Evolutionary conservation across 2,113 vertebrate species (phyloP).

Genomic region (Lophochroa leadbeateri): DNA sequence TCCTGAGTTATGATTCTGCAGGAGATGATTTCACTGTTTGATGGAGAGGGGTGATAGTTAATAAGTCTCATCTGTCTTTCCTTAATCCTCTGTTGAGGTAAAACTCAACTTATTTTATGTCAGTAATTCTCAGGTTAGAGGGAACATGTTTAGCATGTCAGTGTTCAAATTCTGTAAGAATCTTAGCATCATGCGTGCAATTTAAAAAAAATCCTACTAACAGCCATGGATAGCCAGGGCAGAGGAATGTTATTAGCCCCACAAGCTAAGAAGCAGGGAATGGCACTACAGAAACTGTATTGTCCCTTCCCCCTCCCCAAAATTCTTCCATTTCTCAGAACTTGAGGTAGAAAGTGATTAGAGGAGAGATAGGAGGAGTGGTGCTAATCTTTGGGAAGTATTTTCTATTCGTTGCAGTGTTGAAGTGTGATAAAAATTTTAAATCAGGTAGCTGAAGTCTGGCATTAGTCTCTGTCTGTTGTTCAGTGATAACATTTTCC

Average conservation of each 20-base stretch:
- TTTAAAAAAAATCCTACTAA: neutral
- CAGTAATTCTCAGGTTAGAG: neutral
- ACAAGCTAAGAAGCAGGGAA: neutral
- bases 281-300: neutral
- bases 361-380: neutral
- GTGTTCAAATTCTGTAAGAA: neutral
- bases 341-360: neutral
- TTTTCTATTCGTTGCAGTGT: neutral
- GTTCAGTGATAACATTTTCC: conserved; percentile 1
- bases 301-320: neutral
- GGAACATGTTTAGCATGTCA: neutral
- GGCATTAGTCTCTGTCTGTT: neutral
- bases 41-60: neutral
- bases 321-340: neutral
- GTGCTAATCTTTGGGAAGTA: neutral
- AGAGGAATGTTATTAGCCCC: neutral
- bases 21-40: neutral
- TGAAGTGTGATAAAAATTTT: neutral
- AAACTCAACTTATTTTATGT: neutral
- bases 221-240: neutral
- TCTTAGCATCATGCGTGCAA: fast-evolving
- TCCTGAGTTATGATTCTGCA: neutral
- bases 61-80: neutral
- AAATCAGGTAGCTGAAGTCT: conserved; percentile 1
- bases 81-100: neutral